Evolutionary conservation across 2,888 invertebrate genomes (phyloP).

Genomic region (Latheticus oryzae): DNA sequence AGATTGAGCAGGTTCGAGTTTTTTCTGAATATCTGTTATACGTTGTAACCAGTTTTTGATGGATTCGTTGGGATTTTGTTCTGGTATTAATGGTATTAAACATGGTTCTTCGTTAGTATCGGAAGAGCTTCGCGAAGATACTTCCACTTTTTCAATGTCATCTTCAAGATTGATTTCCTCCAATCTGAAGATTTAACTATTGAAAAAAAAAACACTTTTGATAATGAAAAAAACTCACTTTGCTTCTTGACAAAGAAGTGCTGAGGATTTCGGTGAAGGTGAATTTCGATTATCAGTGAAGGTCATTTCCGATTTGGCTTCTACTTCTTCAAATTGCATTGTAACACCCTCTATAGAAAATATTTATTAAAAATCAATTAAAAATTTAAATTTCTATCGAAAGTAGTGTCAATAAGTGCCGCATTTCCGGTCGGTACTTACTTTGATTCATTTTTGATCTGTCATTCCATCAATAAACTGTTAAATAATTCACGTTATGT

Average conservation of each 20-base stretch:
- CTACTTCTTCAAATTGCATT: conserved; percentile 56
- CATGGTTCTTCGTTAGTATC: conserved; percentile 49
- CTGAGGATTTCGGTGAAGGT: conserved; percentile 42
- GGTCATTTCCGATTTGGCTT: conserved; percentile 54
- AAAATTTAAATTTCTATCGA: too few relatives aligned
- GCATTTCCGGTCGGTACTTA: conserved; percentile 28
- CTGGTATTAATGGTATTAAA: conserved; percentile 54
- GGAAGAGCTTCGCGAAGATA: conserved; percentile 59
- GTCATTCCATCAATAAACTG: conserved; percentile 28
- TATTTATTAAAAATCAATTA: not conserved
- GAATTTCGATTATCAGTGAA: conserved; percentile 53
- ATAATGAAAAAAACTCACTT: conserved; percentile 42
- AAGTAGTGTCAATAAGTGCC: not conserved
- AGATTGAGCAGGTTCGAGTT: conserved; percentile 43
- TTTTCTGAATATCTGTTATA: conserved; percentile 77
- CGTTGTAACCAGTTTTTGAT: conserved; percentile 81
- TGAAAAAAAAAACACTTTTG: conserved; percentile 16
- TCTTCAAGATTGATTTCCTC: conserved; percentile 60
- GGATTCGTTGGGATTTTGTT: conserved; percentile 71
- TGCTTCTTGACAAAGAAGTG: conserved; percentile 44
- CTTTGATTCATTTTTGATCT: conserved; percentile 36
- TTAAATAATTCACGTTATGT: conserved; percentile 17
- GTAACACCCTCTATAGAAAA: conserved; percentile 47
- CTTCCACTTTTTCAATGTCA: conserved; percentile 62
- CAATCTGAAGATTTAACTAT: conserved; percentile 44